Base-by-base conservation (phyloP, 2,797 vertebrate species). In the Crenuchus spilurus region DNA sequence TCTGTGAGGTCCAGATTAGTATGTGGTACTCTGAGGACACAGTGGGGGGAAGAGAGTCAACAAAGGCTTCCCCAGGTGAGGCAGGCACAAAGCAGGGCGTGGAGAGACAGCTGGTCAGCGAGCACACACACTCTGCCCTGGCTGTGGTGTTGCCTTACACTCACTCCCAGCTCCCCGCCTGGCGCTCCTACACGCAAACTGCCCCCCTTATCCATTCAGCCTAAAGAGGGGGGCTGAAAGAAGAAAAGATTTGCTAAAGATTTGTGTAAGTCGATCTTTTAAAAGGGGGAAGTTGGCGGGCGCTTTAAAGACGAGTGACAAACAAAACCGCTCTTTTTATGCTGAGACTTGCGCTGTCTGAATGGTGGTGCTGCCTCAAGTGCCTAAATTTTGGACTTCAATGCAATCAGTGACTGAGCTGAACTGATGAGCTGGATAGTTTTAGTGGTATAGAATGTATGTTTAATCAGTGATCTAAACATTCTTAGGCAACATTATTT, bases 241-340 rank as follows among this genome's bases (percentile, higher is more conserved):
- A 78, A 91, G 87, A 92, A 93, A 92, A 91, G 91, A 90, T 91
- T 90, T 84, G 82, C 84, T 87, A 90, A 92, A 91, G 91, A 89
- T 91, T 92, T 92, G 86, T 92, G 92, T 93, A 94, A 94, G 91
- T 87, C 85, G 90, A 94, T 92, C 90, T 92, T 86, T 93, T 92
- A 92, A 93, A 92, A 93, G 92, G 88, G 84, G 85, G 86, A 84
- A 86, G 78, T 49, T 83, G 64, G 83, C 76, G 72, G 70, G 73
- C 84, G 81, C 84, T 90, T 90, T 90, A 89, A 88, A 90, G 86
- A 72, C 72, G 24, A 75, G 71, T 46, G 78, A 77, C 75, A 82
- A 72, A 82, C 20, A 75, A 82, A 80, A 80, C 78, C 75, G 54
- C 70, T 41, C 74, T 84, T 86, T 91, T 90, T 85, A 89, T 91